Evolutionary conservation across 2,113 vertebrate genomes (phyloP), one percentile per base, ranked within the genome.

Genomic region (Axis porcinus): DNA sequence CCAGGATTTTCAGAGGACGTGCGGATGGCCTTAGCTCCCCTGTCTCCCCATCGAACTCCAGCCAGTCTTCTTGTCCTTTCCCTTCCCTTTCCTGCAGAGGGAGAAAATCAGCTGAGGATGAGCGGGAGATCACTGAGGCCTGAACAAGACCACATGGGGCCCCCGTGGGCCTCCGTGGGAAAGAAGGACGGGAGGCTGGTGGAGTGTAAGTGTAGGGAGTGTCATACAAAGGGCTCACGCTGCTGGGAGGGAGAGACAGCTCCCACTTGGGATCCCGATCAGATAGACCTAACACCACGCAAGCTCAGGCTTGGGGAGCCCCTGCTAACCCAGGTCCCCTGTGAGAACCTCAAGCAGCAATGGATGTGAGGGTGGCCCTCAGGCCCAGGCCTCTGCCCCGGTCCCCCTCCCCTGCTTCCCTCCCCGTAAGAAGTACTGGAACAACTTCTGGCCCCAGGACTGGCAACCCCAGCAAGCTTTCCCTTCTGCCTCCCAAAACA

Each of bases 291-390:
- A 3, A 47, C 5, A 23, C 17, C 5, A 1, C 1, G 9, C 3
- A 30, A 52, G 50, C 30, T 47, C 81, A 83, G 78, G 57, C 30
- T 55, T 93, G 30, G 27, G 36, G 76, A 55, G 23, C 33, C 70
- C 15, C 12, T 40, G 5, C 3, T 64, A 1, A 70, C 74, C 5
- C 6, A 30, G 28, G 58, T 17, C 5, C 15, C 62, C 45, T 78
- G 27, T 50, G 60, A 50, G 64, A 52, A 15, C 57, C 57, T 19
- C 62, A 23, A 62, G 52, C 54, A 55, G 16, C 30, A 1, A 6
- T 9, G 16, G 16, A n/a, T 13, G 21, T 28, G 33, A 91, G 13
- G 52, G 27, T 55, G 13, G 6, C 12, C 10, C 1, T 2, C 0
- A 36, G 79, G 25, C 81, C 30, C 30, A 91, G 52, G 58, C 81